Evolutionary conservation across 2,113 vertebrate species (phyloP).

Genomic region (Pantherophis guttatus): DNA sequence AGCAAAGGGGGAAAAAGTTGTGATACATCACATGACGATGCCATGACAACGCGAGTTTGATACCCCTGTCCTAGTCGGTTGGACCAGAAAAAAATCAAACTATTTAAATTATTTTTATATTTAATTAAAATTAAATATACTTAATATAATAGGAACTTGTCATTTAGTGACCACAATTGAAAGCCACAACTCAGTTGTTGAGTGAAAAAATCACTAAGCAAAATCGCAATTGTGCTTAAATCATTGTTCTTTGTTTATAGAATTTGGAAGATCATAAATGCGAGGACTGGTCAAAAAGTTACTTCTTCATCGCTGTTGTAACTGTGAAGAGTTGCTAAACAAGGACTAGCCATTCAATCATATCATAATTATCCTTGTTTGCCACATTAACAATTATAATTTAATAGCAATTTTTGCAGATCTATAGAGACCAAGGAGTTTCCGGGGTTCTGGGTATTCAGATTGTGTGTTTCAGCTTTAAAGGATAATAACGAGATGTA

Average conservation of each 20-base stretch:
- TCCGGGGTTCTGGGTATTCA: neutral
- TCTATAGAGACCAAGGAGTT: neutral
- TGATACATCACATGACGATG: no score
- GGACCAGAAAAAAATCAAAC: neutral
- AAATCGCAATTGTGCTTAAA: neutral
- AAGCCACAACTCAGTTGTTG: neutral
- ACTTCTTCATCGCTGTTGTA: neutral
- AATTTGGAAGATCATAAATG: neutral
- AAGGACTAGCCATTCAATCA: neutral
- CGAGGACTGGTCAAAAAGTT: neutral
- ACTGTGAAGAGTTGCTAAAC: neutral
- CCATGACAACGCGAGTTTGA: no score
- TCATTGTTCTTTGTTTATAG: neutral
- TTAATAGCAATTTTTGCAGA: neutral
- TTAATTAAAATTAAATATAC: neutral
- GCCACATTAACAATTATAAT: neutral
- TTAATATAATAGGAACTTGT: neutral
- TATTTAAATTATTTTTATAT: neutral
- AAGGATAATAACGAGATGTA: neutral
- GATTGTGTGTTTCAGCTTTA: neutral
- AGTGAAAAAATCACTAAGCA: neutral
- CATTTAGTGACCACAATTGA: neutral
- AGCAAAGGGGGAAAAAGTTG: no score
- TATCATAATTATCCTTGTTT: neutral
- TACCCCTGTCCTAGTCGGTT: neutral